phyloP scores from a whole-genome alignment of 1,140 invertebrate genomes.

The Philaenus spumarius region DNA sequence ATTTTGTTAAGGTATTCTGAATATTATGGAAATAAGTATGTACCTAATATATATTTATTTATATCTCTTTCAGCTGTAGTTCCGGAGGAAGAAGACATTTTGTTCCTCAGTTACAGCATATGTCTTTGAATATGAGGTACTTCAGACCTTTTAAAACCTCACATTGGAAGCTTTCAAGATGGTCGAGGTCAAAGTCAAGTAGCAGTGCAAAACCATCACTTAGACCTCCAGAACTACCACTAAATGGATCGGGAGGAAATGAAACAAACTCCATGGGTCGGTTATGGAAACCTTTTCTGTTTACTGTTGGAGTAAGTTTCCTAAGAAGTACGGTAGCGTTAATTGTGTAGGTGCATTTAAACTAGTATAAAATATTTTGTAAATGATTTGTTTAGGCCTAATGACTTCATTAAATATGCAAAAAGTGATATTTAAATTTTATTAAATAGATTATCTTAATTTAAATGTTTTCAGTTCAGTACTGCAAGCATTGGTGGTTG shows the following conservation, averaged over 20 bases:
- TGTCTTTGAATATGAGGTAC: background rate
- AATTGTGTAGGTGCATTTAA: constrained; percentile 10
- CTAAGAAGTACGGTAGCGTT: too few species aligned
- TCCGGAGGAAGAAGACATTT: too few species aligned
- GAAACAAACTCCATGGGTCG: background rate
- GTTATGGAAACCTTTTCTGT: constrained; percentile 57
- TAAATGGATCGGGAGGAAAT: background rate
- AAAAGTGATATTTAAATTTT: constrained; percentile 21
- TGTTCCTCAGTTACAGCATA: background rate
- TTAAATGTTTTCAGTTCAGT: constrained; percentile 55
- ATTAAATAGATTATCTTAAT: background rate
- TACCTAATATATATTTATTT: too few species aligned
- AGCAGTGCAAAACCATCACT: too few species aligned
- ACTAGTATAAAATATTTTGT: constrained; percentile 12
- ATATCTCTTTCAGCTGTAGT: too few species aligned
- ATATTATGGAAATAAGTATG: too few species aligned
- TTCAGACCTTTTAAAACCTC: background rate
- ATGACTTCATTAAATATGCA: too few species aligned
- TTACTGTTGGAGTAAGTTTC: constrained; percentile 62
- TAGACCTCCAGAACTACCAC: background rate
- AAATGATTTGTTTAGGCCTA: too few species aligned
- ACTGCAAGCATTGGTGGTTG: constrained; percentile 62
- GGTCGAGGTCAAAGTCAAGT: background rate
- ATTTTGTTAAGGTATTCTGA: too few species aligned
- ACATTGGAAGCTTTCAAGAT: background rate